phyloP scores from a whole-genome alignment of 2,888 invertebrate genomes.

The Plagiodera versicolora region DNA sequence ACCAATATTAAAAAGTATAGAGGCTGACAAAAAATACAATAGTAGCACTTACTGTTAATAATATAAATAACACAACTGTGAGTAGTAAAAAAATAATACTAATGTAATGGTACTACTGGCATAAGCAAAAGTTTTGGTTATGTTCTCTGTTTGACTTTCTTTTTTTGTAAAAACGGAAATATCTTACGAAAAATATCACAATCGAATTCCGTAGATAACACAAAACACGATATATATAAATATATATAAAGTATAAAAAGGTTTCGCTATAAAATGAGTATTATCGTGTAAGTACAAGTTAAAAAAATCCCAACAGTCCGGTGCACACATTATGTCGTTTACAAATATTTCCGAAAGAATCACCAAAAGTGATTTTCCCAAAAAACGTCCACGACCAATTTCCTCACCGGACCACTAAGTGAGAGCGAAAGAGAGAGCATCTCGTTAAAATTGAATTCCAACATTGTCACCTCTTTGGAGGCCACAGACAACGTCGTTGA shows the following conservation, averaged over 20 bases:
- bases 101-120: conserved; percentile 49
- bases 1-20: background rate
- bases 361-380: too few relatives aligned
- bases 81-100: conserved; percentile 33
- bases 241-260: conserved; percentile 28
- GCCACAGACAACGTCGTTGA: too few relatives aligned
- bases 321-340: too few relatives aligned
- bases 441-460: background rate
- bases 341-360: too few relatives aligned
- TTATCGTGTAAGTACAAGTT: conserved; percentile 40
- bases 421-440: conserved; percentile 8
- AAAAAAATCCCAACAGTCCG: conserved; percentile 30
- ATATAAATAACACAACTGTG: conserved; percentile 22
- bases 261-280: conserved; percentile 36
- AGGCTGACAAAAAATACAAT: background rate
- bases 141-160: conserved; percentile 37
- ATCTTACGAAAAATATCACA: conserved; percentile 47
- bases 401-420: background rate
- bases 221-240: conserved; percentile 7
- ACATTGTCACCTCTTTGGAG: background rate
- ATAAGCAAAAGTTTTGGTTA: conserved; percentile 48
- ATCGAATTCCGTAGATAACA: conserved; percentile 30
- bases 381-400: background rate
- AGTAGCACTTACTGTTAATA: conserved; percentile 21
- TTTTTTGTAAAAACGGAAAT: conserved; percentile 32